Evolutionary conservation across 2,113 vertebrate species (phyloP).

Genomic region (Paracanthobrama guichenoti): DNA sequence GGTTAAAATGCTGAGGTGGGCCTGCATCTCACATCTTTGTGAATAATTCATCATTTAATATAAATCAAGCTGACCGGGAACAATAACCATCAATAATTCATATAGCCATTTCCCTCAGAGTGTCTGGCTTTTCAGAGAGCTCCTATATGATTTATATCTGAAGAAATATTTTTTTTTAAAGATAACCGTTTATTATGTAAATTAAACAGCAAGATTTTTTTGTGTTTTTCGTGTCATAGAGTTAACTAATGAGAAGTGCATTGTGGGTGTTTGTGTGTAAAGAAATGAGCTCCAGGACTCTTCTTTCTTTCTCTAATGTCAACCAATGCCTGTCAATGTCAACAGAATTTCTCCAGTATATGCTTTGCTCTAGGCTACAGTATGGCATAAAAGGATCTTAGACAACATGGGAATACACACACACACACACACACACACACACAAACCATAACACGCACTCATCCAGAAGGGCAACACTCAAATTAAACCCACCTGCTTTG

Average conservation of each 20-base stretch:
- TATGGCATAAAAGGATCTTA: slow-evolving; percentile 48
- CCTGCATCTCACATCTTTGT: slow-evolving; percentile 62
- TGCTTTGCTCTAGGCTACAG: slow-evolving; percentile 44
- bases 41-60: slow-evolving; percentile 80
- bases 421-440: slow-evolving; percentile 42
- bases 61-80: slow-evolving; percentile 66
- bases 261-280: not conserved
- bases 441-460: slow-evolving; percentile 17
- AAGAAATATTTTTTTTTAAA: slow-evolving; percentile 3
- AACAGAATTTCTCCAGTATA: slow-evolving; percentile 52
- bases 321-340: slow-evolving; percentile 53
- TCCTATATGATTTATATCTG: slow-evolving; percentile 52
- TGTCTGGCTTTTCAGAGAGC: slow-evolving; percentile 56
- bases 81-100: slow-evolving; percentile 75
- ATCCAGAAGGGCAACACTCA: slow-evolving; percentile 47
- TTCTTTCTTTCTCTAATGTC: not conserved
- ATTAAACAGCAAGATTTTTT: not conserved
- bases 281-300: slow-evolving; percentile 34
- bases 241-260: slow-evolving; percentile 19
- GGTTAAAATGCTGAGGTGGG: slow-evolving; percentile 13
- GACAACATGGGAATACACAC: slow-evolving; percentile 39
- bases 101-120: slow-evolving; percentile 47
- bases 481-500: slow-evolving; percentile 57
- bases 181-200: not conserved
- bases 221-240: not conserved